These are phyloP conservation scores for Cassiopea xamachana DNA, from an alignment of 30 jellyfish, hydroid and myxozoan species.

Conservation along the genomic window DNA sequence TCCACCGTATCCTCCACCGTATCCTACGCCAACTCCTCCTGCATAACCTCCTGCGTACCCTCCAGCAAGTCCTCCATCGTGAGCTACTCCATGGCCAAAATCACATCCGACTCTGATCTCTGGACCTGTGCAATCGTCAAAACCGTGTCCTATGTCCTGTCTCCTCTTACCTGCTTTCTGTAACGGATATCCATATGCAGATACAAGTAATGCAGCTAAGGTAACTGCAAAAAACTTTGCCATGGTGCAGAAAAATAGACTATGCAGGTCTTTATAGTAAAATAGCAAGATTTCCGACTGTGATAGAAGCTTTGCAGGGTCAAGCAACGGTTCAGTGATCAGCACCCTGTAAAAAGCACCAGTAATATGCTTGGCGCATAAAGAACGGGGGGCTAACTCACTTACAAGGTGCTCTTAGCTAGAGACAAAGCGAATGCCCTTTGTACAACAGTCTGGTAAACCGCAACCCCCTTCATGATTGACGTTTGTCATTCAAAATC, in stretches of 20 bases:
- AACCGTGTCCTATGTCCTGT: conserved; percentile 55
- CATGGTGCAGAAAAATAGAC: conserved; percentile 17
- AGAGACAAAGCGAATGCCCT: not conserved
- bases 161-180: conserved; percentile 52
- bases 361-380: not conserved
- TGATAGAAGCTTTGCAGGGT: not conserved
- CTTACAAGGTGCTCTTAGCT: not conserved
- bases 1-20: conserved; percentile 49
- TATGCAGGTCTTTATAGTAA: not conserved
- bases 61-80: conserved; percentile 15
- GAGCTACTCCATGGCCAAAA: conserved; percentile 21
- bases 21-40: conserved; percentile 17
- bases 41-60: conserved; percentile 25
- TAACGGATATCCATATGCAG: conserved; percentile 56
- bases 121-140: conserved; percentile 26
- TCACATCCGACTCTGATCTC: conserved; percentile 25
- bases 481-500: not conserved
- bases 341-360: not conserved
- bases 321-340: not conserved
- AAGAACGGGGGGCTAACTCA: not conserved
- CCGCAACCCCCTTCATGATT: not conserved
- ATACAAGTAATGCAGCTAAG: conserved; percentile 48
- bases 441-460: not conserved
- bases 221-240: conserved; percentile 44
- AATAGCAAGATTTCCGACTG: not conserved